Conservation (phyloP, 2,797 vertebrate species). For the Arctocebus calabarensis region DNA sequence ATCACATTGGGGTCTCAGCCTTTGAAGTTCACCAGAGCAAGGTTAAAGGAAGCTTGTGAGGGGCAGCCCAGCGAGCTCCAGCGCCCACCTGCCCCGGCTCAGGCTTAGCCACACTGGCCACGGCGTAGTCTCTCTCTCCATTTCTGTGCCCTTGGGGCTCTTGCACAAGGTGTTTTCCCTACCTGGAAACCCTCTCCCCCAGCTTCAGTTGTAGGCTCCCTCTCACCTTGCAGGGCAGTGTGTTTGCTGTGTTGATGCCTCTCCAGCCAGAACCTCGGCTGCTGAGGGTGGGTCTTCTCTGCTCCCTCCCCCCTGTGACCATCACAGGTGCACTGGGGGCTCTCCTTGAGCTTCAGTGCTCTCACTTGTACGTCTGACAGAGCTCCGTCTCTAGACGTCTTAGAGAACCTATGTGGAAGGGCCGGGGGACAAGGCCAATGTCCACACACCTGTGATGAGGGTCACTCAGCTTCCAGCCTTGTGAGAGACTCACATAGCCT, state of each 20-base stretch:
- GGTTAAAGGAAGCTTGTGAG: background rate
- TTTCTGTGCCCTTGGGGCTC: background rate
- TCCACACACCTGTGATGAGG: background rate
- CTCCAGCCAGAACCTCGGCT: background rate
- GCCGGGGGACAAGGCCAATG: too few species aligned
- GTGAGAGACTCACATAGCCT: fast-evolving
- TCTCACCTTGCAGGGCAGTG: background rate
- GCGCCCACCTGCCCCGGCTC: background rate
- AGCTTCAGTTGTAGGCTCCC: background rate
- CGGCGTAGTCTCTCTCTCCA: background rate
- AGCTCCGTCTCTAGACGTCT: background rate
- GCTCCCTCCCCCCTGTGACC: fast-evolving
- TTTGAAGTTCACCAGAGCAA: background rate
- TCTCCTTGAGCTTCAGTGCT: background rate
- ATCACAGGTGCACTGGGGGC: too few species aligned
- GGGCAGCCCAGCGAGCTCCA: fast-evolving
- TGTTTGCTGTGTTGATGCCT: background rate
- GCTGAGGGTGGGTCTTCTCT: background rate
- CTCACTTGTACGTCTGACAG: background rate
- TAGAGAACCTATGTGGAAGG: too few species aligned
- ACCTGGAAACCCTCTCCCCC: background rate
- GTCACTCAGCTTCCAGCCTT: background rate
- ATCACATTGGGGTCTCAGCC: background rate
- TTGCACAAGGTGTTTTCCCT: too few species aligned
- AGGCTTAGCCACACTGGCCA: too few species aligned